Percentiles rank a stretch among this genome's conserved stretches.
Conservation (phyloP, 2,888 invertebrate genomes). For the Odontocolon sp. region DNA sequence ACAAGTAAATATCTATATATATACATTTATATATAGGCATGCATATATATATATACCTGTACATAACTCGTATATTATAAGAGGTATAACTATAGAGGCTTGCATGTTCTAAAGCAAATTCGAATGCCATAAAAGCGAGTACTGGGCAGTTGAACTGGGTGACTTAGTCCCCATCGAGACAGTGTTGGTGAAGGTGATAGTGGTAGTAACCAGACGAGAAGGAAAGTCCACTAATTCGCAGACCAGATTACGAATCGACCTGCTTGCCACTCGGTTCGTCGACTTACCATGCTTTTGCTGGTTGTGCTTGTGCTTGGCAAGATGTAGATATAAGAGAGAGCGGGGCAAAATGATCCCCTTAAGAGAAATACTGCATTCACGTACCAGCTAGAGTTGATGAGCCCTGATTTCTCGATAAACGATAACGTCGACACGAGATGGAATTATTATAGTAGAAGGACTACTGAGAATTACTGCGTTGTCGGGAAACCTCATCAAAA, state of each 20-base stretch:
- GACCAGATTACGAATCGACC: constrained; percentile 50
- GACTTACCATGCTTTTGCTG: constrained; percentile 8
- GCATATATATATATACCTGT: not conserved
- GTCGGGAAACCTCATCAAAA: not conserved
- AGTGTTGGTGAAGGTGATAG: constrained; percentile 5
- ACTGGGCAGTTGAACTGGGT: constrained; percentile 14
- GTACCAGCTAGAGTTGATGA: not conserved
- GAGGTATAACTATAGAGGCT: constrained; percentile 25
- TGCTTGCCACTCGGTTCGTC: constrained; percentile 12
- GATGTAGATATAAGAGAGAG: not conserved
- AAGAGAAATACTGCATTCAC: not conserved
- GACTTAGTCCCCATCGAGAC: constrained; percentile 13
- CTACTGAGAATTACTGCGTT: constrained; percentile 10
- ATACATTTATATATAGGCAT: not conserved
- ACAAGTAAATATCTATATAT: too few relatives aligned
- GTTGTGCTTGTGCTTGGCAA: not conserved
- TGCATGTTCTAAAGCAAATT: constrained; percentile 56
- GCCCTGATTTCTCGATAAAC: constrained; percentile 29
- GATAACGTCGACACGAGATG: constrained; percentile 15
- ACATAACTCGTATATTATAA: not conserved
- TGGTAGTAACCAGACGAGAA: constrained; percentile 27
- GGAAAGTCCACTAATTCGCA: constrained; percentile 51
- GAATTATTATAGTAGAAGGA: constrained; percentile 4
- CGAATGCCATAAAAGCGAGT: constrained; percentile 53
- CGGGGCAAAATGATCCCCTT: too few relatives aligned